These are phyloP conservation scores for Drosophila nr. medialis DNA, from an alignment of 2,888 invertebrate genomes.

Conservation along the genomic window DNA sequence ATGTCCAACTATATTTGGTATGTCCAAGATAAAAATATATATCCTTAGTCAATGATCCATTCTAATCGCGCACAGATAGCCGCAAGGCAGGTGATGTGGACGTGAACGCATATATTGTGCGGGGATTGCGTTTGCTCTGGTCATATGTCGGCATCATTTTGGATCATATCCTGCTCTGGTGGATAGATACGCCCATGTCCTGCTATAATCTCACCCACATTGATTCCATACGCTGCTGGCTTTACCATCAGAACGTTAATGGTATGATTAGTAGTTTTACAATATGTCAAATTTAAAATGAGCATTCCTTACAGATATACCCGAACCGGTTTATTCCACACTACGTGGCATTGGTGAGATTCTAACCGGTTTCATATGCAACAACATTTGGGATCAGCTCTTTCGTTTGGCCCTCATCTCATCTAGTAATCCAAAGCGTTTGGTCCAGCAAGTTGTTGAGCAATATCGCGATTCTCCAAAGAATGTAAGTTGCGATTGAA, in stretches of 20 bases:
- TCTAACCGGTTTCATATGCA: constrained; percentile 90
- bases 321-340: constrained; percentile 89
- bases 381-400: constrained; percentile 92
- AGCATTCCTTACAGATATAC: constrained; percentile 86
- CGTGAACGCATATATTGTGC: constrained; percentile 77
- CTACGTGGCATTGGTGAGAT: constrained; percentile 91
- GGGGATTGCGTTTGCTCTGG: constrained; percentile 87
- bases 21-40: neutral
- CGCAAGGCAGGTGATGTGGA: constrained; percentile 65
- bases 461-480: constrained; percentile 69
- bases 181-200: constrained; percentile 90
- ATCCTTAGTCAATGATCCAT: neutral
- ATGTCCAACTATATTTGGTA: constrained; percentile 81
- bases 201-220: constrained; percentile 84
- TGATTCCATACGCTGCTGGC: constrained; percentile 81
- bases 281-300: neutral
- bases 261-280: constrained; percentile 53
- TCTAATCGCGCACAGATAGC: constrained; percentile 32
- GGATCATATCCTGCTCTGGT: constrained; percentile 94
- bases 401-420: constrained; percentile 83
- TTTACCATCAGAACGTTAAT: constrained; percentile 73
- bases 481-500: constrained; percentile 58
- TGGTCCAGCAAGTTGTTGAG: constrained; percentile 67
- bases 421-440: constrained; percentile 58
- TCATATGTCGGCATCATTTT: constrained; percentile 92